Conservation (phyloP, 2,797 vertebrate genomes). For the Dicrostonyx torquatus region DNA sequence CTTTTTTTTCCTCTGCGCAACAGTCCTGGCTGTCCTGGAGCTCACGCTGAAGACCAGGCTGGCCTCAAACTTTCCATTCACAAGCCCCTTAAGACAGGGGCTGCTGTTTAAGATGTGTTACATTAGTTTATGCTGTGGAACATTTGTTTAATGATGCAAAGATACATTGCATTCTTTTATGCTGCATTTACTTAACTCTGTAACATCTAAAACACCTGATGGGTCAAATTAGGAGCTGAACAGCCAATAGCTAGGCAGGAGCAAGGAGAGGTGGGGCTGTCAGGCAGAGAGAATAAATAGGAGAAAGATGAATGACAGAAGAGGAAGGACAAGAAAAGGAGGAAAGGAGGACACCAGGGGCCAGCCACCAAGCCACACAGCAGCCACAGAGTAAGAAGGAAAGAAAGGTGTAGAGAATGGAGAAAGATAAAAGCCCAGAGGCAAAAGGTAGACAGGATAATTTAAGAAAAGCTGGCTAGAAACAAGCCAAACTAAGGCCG, state of each 20-base stretch:
- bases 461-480: neutral
- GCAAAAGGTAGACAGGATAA: neutral
- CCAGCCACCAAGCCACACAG: neutral
- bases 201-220: no score
- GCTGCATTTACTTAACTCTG: no score
- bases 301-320: neutral
- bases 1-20: no score
- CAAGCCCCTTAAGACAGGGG: no score
- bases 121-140: no score
- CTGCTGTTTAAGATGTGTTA: no score
- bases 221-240: neutral
- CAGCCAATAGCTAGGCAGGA: neutral
- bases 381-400: neutral
- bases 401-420: neutral
- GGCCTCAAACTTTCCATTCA: no score
- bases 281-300: neutral
- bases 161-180: no score
- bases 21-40: no score
- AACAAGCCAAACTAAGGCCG: neutral
- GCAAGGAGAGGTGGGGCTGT: neutral
- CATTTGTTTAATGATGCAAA: no score
- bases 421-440: neutral
- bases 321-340: neutral
- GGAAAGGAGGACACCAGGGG: neutral
- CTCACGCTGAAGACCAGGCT: no score